These are phyloP conservation scores for Engystomops pustulosus DNA, from an alignment of 2,113 vertebrate species.

Conservation along the genomic window DNA sequence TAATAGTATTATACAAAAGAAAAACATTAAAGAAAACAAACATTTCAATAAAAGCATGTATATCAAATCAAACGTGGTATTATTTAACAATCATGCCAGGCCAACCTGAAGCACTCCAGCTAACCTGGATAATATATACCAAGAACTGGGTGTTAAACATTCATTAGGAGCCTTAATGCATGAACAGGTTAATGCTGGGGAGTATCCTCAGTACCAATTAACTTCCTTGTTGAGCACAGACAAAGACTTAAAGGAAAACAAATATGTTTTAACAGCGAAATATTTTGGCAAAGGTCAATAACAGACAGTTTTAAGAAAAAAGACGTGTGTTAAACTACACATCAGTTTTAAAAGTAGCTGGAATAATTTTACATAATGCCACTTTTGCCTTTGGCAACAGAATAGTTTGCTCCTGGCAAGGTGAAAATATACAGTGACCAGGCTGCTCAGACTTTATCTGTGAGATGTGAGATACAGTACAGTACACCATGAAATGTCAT, in stretches of 20 bases:
- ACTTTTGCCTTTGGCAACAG: slow-evolving; percentile 45
- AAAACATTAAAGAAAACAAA: too few relatives aligned
- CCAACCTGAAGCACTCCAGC: too few relatives aligned
- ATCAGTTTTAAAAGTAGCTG: not conserved
- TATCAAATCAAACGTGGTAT: too few relatives aligned
- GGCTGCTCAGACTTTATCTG: not conserved
- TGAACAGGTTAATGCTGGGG: not conserved
- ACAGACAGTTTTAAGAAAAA: not conserved
- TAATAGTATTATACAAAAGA: too few relatives aligned
- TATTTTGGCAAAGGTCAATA: not conserved
- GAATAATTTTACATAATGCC: slow-evolving; percentile 48
- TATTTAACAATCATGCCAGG: too few relatives aligned
- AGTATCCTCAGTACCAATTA: not conserved
- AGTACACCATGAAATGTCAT: not conserved
- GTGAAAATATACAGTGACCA: slow-evolving; percentile 45
- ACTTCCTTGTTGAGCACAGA: not conserved
- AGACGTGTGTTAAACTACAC: not conserved
- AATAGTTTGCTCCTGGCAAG: slow-evolving; percentile 49
- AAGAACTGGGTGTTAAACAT: slow-evolving; percentile 12
- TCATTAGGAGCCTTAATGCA: not conserved
- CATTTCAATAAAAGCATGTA: too few relatives aligned
- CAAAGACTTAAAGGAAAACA: not conserved
- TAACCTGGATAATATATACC: too few relatives aligned
- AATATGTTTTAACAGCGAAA: not conserved
- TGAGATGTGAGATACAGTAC: not conserved